These are phyloP conservation scores for Boleophthalmus pectinirostris DNA, from an alignment of 2,113 vertebrate species.

Conservation along the genomic window DNA sequence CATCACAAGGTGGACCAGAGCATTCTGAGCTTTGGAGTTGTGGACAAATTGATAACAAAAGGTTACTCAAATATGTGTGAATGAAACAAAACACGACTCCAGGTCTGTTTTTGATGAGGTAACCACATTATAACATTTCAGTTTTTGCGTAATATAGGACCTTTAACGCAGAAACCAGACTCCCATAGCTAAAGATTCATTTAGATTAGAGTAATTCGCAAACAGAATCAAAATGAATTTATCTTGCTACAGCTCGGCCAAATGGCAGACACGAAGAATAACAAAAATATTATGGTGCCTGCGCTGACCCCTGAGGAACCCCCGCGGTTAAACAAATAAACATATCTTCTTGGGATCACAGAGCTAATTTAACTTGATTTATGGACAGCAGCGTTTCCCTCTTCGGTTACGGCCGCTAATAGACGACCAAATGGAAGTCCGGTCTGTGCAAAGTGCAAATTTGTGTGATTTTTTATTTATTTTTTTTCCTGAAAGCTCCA, in stretches of 20 bases:
- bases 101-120: too few relatives aligned
- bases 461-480: too few relatives aligned
- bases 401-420: neutral
- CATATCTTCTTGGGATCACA: neutral
- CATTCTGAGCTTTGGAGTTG: too few relatives aligned
- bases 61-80: too few relatives aligned
- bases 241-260: neutral
- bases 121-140: too few relatives aligned
- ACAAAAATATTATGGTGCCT: neutral
- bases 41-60: too few relatives aligned
- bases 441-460: neutral
- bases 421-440: neutral
- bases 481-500: slow-evolving; percentile 2
- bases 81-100: too few relatives aligned
- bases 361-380: neutral
- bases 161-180: neutral
- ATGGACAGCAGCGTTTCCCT: neutral
- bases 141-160: too few relatives aligned
- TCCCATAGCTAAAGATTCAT: neutral
- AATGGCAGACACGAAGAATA: neutral
- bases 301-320: neutral
- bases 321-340: neutral
- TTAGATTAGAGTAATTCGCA: neutral
- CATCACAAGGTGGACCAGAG: too few relatives aligned
- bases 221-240: neutral